Conservation (phyloP, 2,113 vertebrate genomes). For the Tichodroma muraria region DNA sequence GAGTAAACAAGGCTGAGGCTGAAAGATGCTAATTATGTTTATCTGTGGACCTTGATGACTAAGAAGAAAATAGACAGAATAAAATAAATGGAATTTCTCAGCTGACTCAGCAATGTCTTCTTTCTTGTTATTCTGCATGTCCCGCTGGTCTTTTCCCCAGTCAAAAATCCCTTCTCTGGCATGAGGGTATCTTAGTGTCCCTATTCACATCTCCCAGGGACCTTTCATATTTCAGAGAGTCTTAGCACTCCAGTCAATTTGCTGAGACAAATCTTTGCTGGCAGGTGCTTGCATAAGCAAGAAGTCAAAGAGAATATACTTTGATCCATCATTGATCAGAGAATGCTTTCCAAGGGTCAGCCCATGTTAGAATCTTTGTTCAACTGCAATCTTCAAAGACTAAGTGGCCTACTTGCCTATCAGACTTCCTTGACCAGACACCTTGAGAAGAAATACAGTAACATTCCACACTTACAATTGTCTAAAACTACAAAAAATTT, state of each 20-base stretch:
- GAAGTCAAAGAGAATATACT: neutral
- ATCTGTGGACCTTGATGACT: neutral
- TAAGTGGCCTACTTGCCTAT: neutral
- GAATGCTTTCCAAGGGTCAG: neutral
- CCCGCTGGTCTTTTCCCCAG: accelerated
- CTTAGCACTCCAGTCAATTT: neutral
- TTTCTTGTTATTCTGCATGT: neutral
- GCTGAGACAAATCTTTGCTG: neutral
- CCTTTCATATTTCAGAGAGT: neutral
- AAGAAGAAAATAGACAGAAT: neutral
- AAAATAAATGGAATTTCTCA: neutral
- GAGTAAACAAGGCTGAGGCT: neutral
- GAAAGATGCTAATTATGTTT: neutral
- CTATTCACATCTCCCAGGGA: neutral
- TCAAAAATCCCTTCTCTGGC: neutral
- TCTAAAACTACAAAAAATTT: neutral
- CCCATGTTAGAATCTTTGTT: neutral
- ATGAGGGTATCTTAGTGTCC: neutral
- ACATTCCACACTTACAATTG: neutral
- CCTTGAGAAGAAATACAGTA: neutral
- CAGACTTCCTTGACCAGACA: neutral
- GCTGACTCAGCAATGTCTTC: neutral
- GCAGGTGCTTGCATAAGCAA: neutral
- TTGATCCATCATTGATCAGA: neutral
- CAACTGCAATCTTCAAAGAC: neutral